Base-by-base conservation (phyloP, 2,888 invertebrate genomes). In the Trisateles emortualis region DNA sequence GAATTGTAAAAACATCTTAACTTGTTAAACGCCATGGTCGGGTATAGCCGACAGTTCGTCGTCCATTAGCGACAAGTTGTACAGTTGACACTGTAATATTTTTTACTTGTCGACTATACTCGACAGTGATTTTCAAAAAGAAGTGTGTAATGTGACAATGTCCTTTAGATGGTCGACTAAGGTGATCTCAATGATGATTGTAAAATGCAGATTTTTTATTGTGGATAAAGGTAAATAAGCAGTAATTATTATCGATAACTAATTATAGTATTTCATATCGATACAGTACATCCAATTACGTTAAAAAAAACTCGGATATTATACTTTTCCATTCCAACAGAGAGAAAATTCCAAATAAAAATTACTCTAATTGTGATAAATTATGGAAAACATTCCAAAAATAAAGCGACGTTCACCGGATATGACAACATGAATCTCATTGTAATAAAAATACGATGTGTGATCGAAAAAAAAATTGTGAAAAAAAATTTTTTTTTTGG, bases 401-500 rank as follows among this genome's bases (percentile, higher is more conserved):
- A n/a, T n/a, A n/a, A n/a, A 57, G 45, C 57, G 64, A 55, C 65
- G 46, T 60, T 61, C 66, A 69, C 63, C 68, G 68, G 71, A 74
- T 68, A 60, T 62, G 70, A 72, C 73, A 59, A 65, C 77, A 62
- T n/a, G 88, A 88, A 88, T 88, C 88, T 88, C 88, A 79, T 76
- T 63, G 69, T 54, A 49, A 65, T 71, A 59, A 51, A 63, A 52
- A 45, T 17, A 50, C 39, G 51, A 59, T 24, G 35, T 29, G 50
- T 56, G 63, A 62, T 59, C 52, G 64, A 72, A 59, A 64, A 65
- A 61, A 63, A 44, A 53, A 56, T 49, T 49, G 40, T n/a, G 19
- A 50, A 40, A 48, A 44, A 42, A 38, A 59, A 58, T 49, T 53
- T 59, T 62, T 61, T 51, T 58, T 59, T 9, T 11, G 29, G 19